A percentile compares a stretch with the other conserved stretches of the same genome.
Evolutionary conservation across 2,113 vertebrate species (phyloP).

Genomic region (Sceloporus tristichus): DNA sequence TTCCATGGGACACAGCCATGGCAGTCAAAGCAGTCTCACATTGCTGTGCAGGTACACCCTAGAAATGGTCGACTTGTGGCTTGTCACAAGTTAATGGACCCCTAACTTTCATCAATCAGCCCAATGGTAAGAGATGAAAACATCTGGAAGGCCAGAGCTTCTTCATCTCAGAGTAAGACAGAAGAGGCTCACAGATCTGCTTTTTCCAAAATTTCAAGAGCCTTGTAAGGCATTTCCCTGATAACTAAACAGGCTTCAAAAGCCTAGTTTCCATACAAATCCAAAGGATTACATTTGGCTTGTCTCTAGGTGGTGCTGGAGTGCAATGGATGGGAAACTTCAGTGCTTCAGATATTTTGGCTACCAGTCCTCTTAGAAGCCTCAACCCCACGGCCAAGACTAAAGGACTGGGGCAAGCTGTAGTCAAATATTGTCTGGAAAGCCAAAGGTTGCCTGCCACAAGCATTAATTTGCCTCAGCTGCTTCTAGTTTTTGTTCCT

Average conservation of each 20-base stretch:
- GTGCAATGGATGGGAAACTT: neutral
- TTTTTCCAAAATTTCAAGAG: neutral
- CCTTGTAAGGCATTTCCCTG: neutral
- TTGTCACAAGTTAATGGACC: no score
- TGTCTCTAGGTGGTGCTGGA: neutral
- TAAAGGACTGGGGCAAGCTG: neutral
- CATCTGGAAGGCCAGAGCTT: no score
- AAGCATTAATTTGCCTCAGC: neutral
- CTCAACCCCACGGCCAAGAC: neutral
- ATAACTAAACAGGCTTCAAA: neutral
- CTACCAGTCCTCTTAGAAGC: neutral
- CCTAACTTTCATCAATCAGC: no score
- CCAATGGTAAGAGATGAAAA: no score
- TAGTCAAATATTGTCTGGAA: neutral
- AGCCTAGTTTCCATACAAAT: neutral
- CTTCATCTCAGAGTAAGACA: neutral
- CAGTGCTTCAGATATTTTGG: neutral
- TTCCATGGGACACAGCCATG: no score
- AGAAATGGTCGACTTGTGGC: no score
- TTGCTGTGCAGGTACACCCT: no score
- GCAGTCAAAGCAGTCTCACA: no score
- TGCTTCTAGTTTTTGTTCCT: neutral
- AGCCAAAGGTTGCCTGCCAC: neutral
- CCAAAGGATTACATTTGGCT: neutral
- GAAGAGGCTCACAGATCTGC: neutral